phyloP scores from a whole-genome alignment of 1,140 invertebrate genomes.

The Zaprionus taronus region DNA sequence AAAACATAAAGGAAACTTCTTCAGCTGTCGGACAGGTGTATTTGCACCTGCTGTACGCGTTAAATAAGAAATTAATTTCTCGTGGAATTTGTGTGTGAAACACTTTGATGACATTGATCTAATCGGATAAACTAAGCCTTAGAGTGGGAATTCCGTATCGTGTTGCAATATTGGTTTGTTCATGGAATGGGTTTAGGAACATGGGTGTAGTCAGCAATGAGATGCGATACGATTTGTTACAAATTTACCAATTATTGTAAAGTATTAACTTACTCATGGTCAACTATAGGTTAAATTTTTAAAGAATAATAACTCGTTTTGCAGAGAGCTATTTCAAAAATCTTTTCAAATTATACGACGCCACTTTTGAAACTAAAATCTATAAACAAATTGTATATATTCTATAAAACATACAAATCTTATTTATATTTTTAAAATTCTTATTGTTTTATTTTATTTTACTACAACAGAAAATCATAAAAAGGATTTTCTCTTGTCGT shows the following conservation, averaged over 20 bases:
- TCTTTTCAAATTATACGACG: too few relatives aligned
- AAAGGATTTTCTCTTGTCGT: background rate
- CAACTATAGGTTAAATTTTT: too few relatives aligned
- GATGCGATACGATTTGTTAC: background rate
- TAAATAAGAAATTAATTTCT: conserved; percentile 34
- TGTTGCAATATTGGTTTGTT: background rate
- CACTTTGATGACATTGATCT: background rate
- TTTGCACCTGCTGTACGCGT: background rate
- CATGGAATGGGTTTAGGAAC: background rate
- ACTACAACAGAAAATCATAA: too few relatives aligned
- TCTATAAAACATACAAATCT: too few relatives aligned
- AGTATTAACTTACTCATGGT: too few relatives aligned
- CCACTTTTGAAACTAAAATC: too few relatives aligned
- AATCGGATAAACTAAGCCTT: background rate
- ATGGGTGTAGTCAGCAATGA: background rate
- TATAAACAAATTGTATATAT: too few relatives aligned
- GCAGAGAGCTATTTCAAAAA: too few relatives aligned
- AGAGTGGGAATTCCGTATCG: background rate
- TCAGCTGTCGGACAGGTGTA: background rate
- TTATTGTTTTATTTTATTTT: too few relatives aligned
- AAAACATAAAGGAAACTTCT: background rate
- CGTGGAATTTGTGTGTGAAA: conserved; percentile 20
- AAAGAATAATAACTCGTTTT: too few relatives aligned
- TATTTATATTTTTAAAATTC: too few relatives aligned
- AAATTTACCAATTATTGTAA: too few relatives aligned